Evolutionary conservation across 1,140 invertebrate species (phyloP).

Genomic region (Drosophila sechellia): DNA sequence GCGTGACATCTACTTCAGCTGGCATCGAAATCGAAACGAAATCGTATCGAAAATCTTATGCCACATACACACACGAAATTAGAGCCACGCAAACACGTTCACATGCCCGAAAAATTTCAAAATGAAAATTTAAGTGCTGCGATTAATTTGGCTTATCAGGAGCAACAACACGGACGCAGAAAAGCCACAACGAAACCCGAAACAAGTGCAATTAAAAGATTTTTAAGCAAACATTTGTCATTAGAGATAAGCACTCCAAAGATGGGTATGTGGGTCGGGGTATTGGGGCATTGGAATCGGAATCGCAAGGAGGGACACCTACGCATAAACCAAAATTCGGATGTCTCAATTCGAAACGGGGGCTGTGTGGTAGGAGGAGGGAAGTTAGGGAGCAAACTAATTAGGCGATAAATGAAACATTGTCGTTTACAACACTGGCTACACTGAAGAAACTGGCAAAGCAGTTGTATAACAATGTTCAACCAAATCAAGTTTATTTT

Average conservation of each 20-base stretch:
- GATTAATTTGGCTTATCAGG: conserved; percentile 82
- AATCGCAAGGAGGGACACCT: conserved; percentile 23
- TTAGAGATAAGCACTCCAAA: conserved; percentile 64
- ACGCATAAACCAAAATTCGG: conserved; percentile 75
- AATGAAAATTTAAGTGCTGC: conserved; percentile 82
- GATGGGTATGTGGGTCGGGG: not conserved
- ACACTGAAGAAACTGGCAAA: not conserved
- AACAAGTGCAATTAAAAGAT: conserved; percentile 83
- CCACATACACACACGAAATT: conserved; percentile 4
- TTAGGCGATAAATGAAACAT: conserved; percentile 70
- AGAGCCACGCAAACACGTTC: conserved; percentile 20
- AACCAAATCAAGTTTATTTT: no score
- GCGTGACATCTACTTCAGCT: conserved; percentile 21
- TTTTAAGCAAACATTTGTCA: conserved; percentile 82
- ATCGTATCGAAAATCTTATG: conserved; percentile 51
- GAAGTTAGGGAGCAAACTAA: conserved; percentile 61
- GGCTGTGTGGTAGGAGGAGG: not conserved
- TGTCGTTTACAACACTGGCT: not conserved
- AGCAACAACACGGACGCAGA: conserved; percentile 8
- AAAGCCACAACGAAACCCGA: conserved; percentile 33
- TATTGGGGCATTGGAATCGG: not conserved
- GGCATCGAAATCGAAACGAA: conserved; percentile 47
- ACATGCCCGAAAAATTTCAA: conserved; percentile 54
- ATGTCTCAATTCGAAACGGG: conserved; percentile 64
- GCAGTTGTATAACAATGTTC: no score